Percentiles rank a stretch among this genome's conserved stretches.
phyloP scores from a whole-genome alignment of 2,888 invertebrate species.

The Stenichneumon culpator region DNA sequence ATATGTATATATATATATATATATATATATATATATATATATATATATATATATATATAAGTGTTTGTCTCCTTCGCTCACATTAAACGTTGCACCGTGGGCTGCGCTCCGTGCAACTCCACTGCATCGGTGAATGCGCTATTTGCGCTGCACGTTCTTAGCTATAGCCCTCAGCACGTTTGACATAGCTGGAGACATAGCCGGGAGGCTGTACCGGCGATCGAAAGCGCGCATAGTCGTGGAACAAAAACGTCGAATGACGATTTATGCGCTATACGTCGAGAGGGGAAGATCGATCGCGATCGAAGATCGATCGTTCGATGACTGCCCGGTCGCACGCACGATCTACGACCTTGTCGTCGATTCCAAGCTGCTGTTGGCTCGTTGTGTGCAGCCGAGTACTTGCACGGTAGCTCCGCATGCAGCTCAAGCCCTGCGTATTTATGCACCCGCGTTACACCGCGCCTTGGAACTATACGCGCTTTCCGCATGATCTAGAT shows the following conservation, averaged over 20 bases:
- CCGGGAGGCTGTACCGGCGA: conserved; percentile 45
- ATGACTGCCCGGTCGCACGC: conserved; percentile 68
- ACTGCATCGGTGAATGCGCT: conserved; percentile 52
- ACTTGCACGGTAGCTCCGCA: conserved; percentile 30
- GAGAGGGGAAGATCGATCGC: conserved; percentile 59
- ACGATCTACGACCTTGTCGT: conserved; percentile 70
- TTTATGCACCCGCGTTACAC: conserved; percentile 42
- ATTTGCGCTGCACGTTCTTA: conserved; percentile 48
- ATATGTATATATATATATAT: no score
- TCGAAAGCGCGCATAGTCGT: conserved; percentile 52
- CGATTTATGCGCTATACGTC: conserved; percentile 71
- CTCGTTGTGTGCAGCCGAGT: conserved; percentile 8
- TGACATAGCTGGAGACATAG: conserved; percentile 57
- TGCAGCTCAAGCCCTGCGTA: conserved; percentile 52
- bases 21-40: background rate
- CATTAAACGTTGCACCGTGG: conserved; percentile 32
- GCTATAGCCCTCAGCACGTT: conserved; percentile 40
- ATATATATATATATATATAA: background rate
- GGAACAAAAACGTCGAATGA: conserved; percentile 69
- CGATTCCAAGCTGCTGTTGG: conserved; percentile 48
- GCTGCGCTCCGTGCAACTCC: conserved; percentile 21
- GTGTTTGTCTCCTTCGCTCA: conserved; percentile 19
- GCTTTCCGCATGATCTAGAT: conserved; percentile 71
- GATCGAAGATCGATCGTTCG: conserved; percentile 69
- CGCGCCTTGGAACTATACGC: conserved; percentile 49